Base-by-base conservation (phyloP, 2,797 vertebrate species). In the Pelobates cultripes region DNA sequence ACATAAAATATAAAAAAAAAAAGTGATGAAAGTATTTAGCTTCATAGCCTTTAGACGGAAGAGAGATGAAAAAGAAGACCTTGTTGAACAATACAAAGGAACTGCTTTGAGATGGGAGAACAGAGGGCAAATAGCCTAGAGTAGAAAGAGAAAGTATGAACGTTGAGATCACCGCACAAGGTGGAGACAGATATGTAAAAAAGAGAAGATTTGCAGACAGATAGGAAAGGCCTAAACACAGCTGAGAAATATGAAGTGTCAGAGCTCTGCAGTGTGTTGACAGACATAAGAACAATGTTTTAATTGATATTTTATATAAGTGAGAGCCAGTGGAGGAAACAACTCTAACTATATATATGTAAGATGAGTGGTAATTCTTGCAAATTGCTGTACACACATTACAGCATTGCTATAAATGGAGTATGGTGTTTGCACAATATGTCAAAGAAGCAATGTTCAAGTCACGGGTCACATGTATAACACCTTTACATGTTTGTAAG, bases 391-490 rank as follows among this genome's bases (percentile, higher is more conserved):
- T 41, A 77, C 69, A 82, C 77, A 68, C 76, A 74, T 70, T 57
- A 57, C 28, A 70, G 81, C 81, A 44, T 63, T 70, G 76, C 81
- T 83, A 83, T 78, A 75, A 79, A 43, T 43, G 76, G 72, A 72
- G 3, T 47, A 57, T 40, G 57, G 72, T 64, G 81, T 66, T 75
- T 83, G 55, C 40, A 70, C 66, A 78, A 83, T 75, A 83, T 83
- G 82, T 83, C 72, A 78, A 10, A 2, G 70, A 41, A 15, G 80
- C 40, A 40, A 73, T 74, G 70, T n/a, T 3, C 70, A 70, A 69
- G 81, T 78, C 81, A 83, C 3, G 67, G 77, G 81, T 83, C 81
- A 83, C 77, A 70, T 75, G 67, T 44, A 17, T 75, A 64, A 83
- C 82, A 83, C 67, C 77, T 70, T 53, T 68, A 53, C 70, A 73